phyloP scores from a whole-genome alignment of 2,113 vertebrate genomes.

The Steatornis caripensis region DNA sequence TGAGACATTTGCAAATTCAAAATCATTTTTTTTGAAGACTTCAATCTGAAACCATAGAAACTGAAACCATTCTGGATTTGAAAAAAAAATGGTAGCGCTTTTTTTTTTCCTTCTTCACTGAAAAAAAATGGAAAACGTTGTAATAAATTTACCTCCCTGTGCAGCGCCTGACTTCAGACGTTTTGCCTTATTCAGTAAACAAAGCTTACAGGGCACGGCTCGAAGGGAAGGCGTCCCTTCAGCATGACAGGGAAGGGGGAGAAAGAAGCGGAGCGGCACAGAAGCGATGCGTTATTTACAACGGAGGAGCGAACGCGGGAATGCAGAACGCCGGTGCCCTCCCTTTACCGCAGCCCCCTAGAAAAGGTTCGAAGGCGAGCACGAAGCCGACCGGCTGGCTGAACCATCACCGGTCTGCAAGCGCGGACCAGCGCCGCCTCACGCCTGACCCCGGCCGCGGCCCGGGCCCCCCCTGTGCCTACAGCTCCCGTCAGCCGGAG shows the following conservation, averaged over 20 bases:
- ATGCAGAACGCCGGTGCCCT: rapidly evolving
- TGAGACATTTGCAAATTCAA: neutral
- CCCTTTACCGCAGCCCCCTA: neutral
- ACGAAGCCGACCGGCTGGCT: rapidly evolving
- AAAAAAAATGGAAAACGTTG: neutral
- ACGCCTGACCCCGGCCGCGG: no score
- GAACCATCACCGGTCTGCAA: no score
- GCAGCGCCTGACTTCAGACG: neutral
- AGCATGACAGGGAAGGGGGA: rapidly evolving
- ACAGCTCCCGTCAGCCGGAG: conserved; percentile 59
- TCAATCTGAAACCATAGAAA: neutral
- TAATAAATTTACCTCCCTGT: neutral
- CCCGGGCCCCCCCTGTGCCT: neutral
- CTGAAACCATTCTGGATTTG: neutral
- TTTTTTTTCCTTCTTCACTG: neutral
- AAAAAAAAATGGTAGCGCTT: neutral
- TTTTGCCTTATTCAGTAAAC: neutral
- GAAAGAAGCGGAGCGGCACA: rapidly evolving
- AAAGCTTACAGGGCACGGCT: rapidly evolving
- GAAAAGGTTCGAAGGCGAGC: rapidly evolving
- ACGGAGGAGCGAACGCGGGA: rapidly evolving
- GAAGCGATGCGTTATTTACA: rapidly evolving
- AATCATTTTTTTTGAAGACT: neutral
- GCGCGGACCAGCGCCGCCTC: neutral
- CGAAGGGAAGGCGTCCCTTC: neutral